Conservation (phyloP, 2,888 invertebrate genomes). For the Sialis lutaria region DNA sequence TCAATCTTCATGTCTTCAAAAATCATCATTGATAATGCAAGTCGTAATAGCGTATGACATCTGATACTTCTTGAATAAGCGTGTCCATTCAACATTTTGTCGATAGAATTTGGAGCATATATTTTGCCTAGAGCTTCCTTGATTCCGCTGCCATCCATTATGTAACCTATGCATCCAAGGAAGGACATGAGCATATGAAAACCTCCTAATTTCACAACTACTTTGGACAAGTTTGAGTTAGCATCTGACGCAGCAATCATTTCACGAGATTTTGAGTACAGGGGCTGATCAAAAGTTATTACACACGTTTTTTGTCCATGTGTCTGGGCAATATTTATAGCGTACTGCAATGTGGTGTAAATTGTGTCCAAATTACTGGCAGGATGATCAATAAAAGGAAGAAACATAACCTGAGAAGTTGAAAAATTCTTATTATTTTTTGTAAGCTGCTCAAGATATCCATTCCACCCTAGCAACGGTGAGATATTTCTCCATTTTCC, state of each 20-base stretch:
- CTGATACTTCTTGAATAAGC: slow-evolving; percentile 19
- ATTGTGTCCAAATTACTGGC: too few species aligned
- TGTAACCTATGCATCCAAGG: slow-evolving; percentile 10
- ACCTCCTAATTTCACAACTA: slow-evolving; percentile 9
- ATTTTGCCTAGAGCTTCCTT: slow-evolving; percentile 11
- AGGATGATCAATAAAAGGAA: too few species aligned
- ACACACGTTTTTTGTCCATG: slow-evolving; percentile 11
- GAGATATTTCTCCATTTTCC: too few species aligned
- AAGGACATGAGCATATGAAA: slow-evolving; percentile 10
- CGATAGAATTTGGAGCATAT: slow-evolving; percentile 12
- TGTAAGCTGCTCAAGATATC: too few species aligned
- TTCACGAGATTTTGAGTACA: slow-evolving; percentile 10
- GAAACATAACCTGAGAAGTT: too few species aligned
- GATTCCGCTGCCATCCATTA: slow-evolving; percentile 11
- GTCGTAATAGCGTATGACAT: slow-evolving; percentile 16
- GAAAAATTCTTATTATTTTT: too few species aligned
- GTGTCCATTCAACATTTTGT: slow-evolving; percentile 13
- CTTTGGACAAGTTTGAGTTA: slow-evolving; percentile 9
- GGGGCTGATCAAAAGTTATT: slow-evolving; percentile 12
- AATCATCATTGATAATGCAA: slow-evolving; percentile 12
- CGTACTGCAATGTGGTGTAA: too few species aligned
- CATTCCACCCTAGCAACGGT: too few species aligned
- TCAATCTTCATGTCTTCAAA: slow-evolving; percentile 10
- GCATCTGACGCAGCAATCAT: slow-evolving; percentile 8
- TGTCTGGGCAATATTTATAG: slow-evolving; percentile 12